A percentile compares a stretch with the other conserved stretches of the same genome.
Conservation (phyloP, 2,113 vertebrate genomes). For the Centropus unirufus region DNA sequence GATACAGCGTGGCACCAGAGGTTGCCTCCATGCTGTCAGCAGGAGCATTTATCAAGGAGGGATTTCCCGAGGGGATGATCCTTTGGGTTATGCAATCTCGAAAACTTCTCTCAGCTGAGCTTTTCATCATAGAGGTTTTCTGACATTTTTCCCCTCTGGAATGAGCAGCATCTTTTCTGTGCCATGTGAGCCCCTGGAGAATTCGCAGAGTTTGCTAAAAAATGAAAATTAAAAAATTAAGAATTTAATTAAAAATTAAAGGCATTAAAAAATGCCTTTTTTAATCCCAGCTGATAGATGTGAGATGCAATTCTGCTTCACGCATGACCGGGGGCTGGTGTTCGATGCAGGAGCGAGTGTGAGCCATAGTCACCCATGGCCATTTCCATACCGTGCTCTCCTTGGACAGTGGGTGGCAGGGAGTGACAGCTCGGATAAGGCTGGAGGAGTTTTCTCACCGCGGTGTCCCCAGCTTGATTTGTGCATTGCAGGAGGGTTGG, state of each 20-base stretch:
- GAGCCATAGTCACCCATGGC: background rate
- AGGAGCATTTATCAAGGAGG: background rate
- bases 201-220: background rate
- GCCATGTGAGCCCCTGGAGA: background rate
- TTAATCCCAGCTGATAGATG: background rate
- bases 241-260: no score
- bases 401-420: background rate
- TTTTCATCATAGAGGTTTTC: background rate
- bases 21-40: accelerated
- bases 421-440: background rate
- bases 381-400: accelerated
- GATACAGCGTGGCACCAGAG: accelerated
- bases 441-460: background rate
- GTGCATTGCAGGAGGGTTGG: accelerated
- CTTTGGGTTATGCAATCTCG: background rate
- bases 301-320: background rate
- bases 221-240: no score
- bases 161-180: background rate
- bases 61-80: background rate
- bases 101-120: background rate
- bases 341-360: background rate
- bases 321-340: accelerated
- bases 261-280: background rate
- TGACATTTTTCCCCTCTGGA: background rate
- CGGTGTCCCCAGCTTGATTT: background rate